These are phyloP conservation scores for Macrotrachela quadricornifera DNA, from an alignment of 1,140 invertebrate genomes.

Conservation along the genomic window DNA sequence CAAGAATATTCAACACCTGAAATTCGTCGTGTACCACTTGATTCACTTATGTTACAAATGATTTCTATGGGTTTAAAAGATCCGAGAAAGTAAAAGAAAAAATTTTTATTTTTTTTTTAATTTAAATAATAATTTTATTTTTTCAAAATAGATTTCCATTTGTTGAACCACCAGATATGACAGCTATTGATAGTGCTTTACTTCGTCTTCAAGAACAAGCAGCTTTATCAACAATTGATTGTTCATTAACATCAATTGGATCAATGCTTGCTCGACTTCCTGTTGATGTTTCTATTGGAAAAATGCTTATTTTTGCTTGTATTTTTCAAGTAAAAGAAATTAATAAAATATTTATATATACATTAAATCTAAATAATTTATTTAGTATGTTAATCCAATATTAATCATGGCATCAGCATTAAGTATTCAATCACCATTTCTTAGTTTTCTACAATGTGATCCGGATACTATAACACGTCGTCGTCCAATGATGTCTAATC, in stretches of 20 bases:
- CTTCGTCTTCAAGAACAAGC: constrained; percentile 58
- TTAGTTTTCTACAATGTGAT: constrained; percentile 62
- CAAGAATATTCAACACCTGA: constrained; percentile 63
- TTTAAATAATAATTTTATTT: too few relatives aligned
- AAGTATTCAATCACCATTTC: constrained; percentile 77
- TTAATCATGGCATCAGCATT: constrained; percentile 69
- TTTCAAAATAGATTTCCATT: constrained; percentile 57
- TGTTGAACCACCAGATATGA: constrained; percentile 56
- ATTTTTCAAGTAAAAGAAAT: constrained; percentile 40
- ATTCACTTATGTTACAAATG: constrained; percentile 77
- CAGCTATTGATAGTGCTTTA: constrained; percentile 65
- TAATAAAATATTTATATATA: not conserved
- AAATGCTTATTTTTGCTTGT: constrained; percentile 78
- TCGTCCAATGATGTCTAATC: constrained; percentile 62
- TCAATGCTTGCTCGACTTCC: constrained; percentile 64
- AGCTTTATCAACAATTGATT: constrained; percentile 55
- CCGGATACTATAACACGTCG: constrained; percentile 53
- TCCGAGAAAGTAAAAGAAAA: constrained; percentile 35
- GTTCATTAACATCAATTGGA: constrained; percentile 63
- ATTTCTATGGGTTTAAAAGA: constrained; percentile 75
- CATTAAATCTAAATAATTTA: not conserved
- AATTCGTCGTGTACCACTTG: constrained; percentile 69
- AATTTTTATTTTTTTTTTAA: too few relatives aligned
- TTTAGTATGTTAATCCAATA: constrained; percentile 52
- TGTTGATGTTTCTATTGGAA: constrained; percentile 79